These are phyloP conservation scores for Pheosia tremula DNA, from an alignment of 2,888 invertebrate genomes.

Conservation along the genomic window DNA sequence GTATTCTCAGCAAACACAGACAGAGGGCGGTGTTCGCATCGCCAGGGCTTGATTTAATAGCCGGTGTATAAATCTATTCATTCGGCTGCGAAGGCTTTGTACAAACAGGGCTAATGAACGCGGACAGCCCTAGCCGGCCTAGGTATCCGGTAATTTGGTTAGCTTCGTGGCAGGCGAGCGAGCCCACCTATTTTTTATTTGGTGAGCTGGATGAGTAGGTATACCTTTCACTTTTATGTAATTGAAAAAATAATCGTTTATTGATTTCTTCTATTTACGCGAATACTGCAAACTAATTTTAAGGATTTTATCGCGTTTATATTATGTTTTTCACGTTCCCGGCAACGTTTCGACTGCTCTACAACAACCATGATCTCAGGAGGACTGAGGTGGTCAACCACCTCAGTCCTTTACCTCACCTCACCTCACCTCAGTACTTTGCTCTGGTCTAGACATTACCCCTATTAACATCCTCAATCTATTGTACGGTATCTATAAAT, in stretches of 20 bases:
- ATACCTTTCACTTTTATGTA: neutral
- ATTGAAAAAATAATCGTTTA: neutral
- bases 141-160: slow-evolving; percentile 60
- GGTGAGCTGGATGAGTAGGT: neutral
- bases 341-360: too few species aligned
- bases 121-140: slow-evolving; percentile 22
- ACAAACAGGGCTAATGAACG: slow-evolving; percentile 75
- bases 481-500: too few species aligned
- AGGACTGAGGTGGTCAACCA: too few species aligned
- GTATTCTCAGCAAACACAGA: slow-evolving; percentile 54
- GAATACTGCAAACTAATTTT: too few species aligned
- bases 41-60: slow-evolving; percentile 61
- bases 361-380: too few species aligned
- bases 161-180: slow-evolving; percentile 56
- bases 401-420: too few species aligned
- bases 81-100: slow-evolving; percentile 59
- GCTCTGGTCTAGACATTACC: too few species aligned
- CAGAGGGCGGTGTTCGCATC: slow-evolving; percentile 43
- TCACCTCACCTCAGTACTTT: too few species aligned
- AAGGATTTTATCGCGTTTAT: too few species aligned
- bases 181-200: slow-evolving; percentile 47
- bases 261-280: too few species aligned
- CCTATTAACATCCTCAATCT: too few species aligned
- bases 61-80: slow-evolving; percentile 63
- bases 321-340: too few species aligned